Evolutionary conservation across 2,797 vertebrate species (phyloP).

Genomic region (Sorex maritimensis): DNA sequence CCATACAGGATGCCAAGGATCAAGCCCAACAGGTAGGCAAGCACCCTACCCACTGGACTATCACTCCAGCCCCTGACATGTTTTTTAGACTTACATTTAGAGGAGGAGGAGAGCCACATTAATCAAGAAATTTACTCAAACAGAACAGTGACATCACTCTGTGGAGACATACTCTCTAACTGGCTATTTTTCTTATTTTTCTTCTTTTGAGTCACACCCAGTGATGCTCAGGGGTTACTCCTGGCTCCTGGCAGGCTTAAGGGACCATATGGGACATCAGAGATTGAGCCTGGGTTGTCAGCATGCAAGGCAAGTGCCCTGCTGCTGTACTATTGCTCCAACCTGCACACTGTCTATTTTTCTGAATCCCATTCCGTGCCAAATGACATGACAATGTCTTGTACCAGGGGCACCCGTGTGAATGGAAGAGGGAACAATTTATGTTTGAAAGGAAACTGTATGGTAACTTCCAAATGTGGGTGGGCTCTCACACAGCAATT

Average conservation of each 20-base stretch:
- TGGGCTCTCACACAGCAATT: not conserved
- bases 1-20: no score
- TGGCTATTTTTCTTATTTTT: not conserved
- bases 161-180: not conserved
- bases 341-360: not conserved
- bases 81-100: not conserved
- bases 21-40: no score
- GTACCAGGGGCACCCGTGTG: not conserved
- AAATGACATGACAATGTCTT: not conserved
- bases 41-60: no score
- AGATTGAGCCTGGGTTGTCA: no score
- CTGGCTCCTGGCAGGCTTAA: no score
- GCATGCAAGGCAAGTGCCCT: no score
- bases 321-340: no score
- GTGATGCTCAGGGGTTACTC: no score
- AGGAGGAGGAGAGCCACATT: not conserved
- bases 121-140: slow-evolving; percentile 13
- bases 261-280: no score
- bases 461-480: slow-evolving; percentile 52
- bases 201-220: no score
- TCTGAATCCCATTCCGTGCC: not conserved
- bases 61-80: no score
- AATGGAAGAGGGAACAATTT: not conserved
- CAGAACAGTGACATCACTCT: not conserved
- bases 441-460: slow-evolving; percentile 39